Evolutionary conservation across 2,888 invertebrate genomes (phyloP).

Genomic region (Drosophila mimica): DNA sequence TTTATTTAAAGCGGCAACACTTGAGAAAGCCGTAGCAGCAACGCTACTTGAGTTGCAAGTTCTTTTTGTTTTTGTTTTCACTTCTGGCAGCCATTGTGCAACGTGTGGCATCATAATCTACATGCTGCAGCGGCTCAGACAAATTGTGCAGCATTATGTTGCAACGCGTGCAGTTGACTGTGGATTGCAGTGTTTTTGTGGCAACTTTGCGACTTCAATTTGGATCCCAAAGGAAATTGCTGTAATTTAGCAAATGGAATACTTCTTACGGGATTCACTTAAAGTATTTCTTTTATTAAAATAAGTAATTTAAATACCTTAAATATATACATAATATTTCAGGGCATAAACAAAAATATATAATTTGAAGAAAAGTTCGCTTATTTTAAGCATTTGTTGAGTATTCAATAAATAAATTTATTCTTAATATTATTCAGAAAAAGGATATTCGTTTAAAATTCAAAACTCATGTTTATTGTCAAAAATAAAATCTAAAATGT

Average conservation of each 20-base stretch:
- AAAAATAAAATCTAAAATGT: neutral
- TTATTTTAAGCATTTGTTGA: neutral
- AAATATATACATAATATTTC: neutral
- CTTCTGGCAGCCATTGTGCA: constrained; percentile 33
- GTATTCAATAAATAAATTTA: neutral
- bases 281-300: neutral
- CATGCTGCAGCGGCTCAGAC: constrained; percentile 26
- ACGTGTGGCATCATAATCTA: constrained; percentile 57
- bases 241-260: neutral
- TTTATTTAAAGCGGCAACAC: constrained; percentile 32
- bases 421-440: neutral
- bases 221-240: neutral
- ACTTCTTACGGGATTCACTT: neutral
- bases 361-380: neutral
- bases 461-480: neutral
- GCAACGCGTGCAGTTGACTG: constrained; percentile 43
- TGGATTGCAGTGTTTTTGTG: constrained; percentile 1
- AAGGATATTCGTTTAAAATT: neutral
- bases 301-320: neutral
- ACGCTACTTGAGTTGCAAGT: constrained; percentile 51
- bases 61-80: neutral
- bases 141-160: constrained; percentile 38
- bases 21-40: constrained; percentile 54
- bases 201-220: constrained; percentile 5
- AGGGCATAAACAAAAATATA: neutral